phyloP scores from a whole-genome alignment of 2,797 vertebrate genomes.

The Eupleurogrammus muticus region DNA sequence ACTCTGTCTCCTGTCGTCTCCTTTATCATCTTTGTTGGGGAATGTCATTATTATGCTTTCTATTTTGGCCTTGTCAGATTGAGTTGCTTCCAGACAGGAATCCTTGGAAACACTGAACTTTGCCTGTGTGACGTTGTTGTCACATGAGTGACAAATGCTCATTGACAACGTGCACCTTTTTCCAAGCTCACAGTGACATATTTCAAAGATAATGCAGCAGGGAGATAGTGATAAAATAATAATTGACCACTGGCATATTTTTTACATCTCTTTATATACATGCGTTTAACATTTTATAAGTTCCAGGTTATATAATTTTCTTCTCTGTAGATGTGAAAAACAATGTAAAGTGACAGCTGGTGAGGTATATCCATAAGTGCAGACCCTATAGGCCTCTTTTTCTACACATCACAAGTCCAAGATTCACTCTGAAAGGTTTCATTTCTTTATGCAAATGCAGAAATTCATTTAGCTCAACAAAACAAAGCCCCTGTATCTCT shows the following conservation, averaged over 20 bases:
- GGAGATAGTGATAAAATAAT: background rate
- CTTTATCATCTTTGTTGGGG: conserved; percentile 7
- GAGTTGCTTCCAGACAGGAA: background rate
- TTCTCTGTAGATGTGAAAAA: conserved; percentile 8
- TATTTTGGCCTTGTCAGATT: conserved; percentile 1
- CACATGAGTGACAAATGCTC: conserved; percentile 6
- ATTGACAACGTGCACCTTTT: conserved; percentile 2
- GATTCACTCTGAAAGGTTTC: background rate
- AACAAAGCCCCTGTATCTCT: conserved; percentile 16
- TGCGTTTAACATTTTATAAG: conserved; percentile 19
- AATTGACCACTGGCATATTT: conserved; percentile 11
- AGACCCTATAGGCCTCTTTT: background rate
- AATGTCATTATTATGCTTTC: conserved; percentile 12
- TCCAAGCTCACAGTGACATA: background rate
- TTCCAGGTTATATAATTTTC: background rate
- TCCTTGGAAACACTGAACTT: background rate
- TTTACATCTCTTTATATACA: conserved; percentile 15
- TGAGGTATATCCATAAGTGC: background rate
- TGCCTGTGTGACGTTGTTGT: background rate
- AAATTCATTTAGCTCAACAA: background rate
- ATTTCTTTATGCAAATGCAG: conserved; percentile 26
- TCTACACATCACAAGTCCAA: background rate
- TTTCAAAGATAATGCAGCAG: conserved; percentile 1
- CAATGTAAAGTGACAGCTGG: conserved; percentile 16
- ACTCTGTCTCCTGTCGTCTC: conserved; percentile 2